These are phyloP conservation scores for Ariolimax columbianus DNA, from an alignment of 2,888 invertebrate species.

Conservation along the genomic window DNA sequence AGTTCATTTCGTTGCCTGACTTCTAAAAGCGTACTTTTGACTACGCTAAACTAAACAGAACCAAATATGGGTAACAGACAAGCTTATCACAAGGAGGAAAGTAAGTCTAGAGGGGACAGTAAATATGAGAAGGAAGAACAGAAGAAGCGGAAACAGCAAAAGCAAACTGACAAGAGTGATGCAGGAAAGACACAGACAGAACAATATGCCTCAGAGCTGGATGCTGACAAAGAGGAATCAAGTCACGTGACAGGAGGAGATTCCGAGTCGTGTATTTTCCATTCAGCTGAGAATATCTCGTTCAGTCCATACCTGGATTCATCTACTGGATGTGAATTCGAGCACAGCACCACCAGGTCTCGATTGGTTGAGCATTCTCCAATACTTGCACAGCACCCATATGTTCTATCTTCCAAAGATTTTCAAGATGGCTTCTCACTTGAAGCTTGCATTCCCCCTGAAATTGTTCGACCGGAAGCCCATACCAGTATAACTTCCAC, in stretches of 20 bases:
- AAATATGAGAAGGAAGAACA: constrained; percentile 49
- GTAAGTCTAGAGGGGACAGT: constrained; percentile 39
- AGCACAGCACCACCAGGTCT: not conserved
- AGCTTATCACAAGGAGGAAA: constrained; percentile 20
- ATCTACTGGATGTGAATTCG: constrained; percentile 49
- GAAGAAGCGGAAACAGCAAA: constrained; percentile 44
- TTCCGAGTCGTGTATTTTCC: constrained; percentile 55
- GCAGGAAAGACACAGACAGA: constrained; percentile 5
- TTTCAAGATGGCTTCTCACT: constrained; percentile 56
- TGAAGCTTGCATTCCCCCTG: constrained; percentile 55
- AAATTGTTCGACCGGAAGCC: constrained; percentile 42
- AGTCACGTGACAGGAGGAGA: constrained; percentile 55
- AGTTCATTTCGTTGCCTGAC: no score
- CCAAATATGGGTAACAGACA: not conserved
- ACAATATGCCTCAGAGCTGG: constrained; percentile 28
- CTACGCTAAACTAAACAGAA: no score
- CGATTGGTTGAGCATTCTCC: not conserved
- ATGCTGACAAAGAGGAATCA: constrained; percentile 55
- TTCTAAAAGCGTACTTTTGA: no score
- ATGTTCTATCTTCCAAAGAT: constrained; percentile 52
- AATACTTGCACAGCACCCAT: constrained; percentile 23
- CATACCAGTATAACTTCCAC: not conserved
- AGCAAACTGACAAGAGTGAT: constrained; percentile 23
- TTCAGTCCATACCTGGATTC: constrained; percentile 52
- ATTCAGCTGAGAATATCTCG: constrained; percentile 54